These are phyloP conservation scores for Brachystomella parvula DNA, from an alignment of 1,140 invertebrate species.

Conservation along the genomic window DNA sequence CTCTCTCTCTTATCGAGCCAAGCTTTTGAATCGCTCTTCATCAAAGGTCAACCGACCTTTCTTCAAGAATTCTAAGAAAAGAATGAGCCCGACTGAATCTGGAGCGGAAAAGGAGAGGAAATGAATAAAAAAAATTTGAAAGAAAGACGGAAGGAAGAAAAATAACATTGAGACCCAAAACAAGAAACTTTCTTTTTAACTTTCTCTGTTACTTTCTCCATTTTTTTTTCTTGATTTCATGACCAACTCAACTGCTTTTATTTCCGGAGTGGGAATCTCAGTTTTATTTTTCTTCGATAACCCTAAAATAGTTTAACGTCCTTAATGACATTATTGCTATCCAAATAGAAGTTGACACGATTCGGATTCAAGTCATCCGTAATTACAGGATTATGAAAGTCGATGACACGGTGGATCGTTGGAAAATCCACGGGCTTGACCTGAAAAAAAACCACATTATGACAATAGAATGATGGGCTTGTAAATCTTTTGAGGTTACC, in stretches of 20 bases:
- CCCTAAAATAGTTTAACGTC: too few species aligned
- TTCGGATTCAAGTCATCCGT: background rate
- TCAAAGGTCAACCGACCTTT: background rate
- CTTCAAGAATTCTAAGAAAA: background rate
- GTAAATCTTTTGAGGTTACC: background rate
- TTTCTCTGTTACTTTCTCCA: background rate
- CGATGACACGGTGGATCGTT: background rate
- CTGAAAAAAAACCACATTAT: background rate
- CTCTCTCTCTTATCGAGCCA: background rate
- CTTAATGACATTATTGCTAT: background rate
- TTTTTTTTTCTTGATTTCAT: background rate
- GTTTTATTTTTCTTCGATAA: background rate
- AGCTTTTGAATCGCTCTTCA: background rate
- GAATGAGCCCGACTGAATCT: background rate
- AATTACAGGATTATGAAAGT: background rate
- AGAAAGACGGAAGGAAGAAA: background rate
- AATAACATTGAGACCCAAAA: background rate
- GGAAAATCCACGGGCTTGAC: background rate
- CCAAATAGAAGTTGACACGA: background rate
- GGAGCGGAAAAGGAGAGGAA: background rate
- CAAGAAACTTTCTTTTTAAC: background rate
- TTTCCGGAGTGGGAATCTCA: background rate
- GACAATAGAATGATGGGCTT: background rate
- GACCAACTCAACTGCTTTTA: background rate
- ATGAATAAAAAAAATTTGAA: background rate